phyloP scores from a whole-genome alignment of 2,797 vertebrate genomes.

The Buphagus erythrorhynchus region DNA sequence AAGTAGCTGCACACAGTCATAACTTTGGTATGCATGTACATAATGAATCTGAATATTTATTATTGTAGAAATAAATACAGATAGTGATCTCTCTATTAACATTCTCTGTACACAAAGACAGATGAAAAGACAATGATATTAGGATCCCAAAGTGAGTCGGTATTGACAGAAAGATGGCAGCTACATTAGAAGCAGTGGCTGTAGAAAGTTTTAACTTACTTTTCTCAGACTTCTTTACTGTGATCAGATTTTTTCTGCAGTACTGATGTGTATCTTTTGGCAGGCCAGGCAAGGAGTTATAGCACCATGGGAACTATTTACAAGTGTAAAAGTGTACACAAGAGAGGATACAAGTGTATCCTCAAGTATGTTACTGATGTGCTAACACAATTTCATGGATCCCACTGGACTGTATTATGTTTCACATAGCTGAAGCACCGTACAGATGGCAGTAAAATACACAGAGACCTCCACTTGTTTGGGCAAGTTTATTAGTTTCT shows the following conservation, averaged over 20 bases:
- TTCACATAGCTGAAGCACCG: background rate
- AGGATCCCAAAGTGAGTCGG: background rate
- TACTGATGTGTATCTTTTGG: background rate
- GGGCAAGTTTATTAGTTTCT: conserved; percentile 47
- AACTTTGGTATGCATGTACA: background rate
- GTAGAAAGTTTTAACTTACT: background rate
- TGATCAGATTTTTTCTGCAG: background rate
- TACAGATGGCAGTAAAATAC: conserved; percentile 15
- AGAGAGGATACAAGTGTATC: background rate
- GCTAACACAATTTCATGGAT: conserved; percentile 45
- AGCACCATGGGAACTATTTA: background rate
- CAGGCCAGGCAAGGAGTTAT: background rate
- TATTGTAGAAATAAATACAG: background rate
- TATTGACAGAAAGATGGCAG: background rate
- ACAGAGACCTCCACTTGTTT: background rate
- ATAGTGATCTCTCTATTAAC: background rate
- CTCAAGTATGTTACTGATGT: background rate
- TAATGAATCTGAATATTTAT: background rate
- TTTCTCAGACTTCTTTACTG: background rate
- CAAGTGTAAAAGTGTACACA: background rate
- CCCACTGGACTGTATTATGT: background rate
- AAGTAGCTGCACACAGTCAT: background rate
- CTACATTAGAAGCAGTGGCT: background rate
- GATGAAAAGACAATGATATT: background rate
- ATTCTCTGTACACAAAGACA: background rate